Percentiles rank a stretch among this genome's conserved stretches.
Conservation (phyloP, 2,888 invertebrate species). For the Dioctria linearis region DNA sequence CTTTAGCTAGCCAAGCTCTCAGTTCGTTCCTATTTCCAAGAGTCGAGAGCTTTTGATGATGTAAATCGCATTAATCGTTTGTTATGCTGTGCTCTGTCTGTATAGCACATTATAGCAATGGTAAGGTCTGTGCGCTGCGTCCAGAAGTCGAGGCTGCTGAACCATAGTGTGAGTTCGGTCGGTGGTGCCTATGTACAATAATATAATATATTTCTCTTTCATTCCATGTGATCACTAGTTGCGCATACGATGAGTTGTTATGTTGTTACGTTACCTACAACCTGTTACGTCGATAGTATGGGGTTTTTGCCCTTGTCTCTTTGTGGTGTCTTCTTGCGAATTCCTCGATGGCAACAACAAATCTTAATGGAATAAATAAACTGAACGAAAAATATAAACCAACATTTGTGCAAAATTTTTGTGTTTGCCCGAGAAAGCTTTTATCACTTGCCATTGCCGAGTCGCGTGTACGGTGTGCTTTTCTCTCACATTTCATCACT, state of each 20-base stretch:
- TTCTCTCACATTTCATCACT: conserved; percentile 10
- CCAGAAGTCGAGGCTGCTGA: too few relatives aligned
- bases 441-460: neutral
- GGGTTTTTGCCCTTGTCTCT: conserved; percentile 61
- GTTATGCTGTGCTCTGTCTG: conserved; percentile 14
- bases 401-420: neutral
- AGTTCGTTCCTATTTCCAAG: conserved; percentile 6
- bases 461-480: neutral
- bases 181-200: conserved; percentile 15
- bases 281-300: conserved; percentile 62
- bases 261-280: conserved; percentile 56
- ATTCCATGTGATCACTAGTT: conserved; percentile 56
- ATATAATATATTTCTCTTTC: conserved; percentile 13
- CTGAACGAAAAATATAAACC: conserved; percentile 4
- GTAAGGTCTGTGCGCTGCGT: conserved; percentile 1
- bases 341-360: conserved; percentile 40
- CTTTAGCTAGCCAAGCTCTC: conserved; percentile 20
- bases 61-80: conserved; percentile 41
- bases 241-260: conserved; percentile 53
- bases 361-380: conserved; percentile 19
- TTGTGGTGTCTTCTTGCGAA: conserved; percentile 57
- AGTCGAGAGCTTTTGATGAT: conserved; percentile 9
- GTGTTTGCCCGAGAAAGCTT: conserved; percentile 15
- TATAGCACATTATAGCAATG: neutral
- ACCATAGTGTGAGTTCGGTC: conserved; percentile 1